Evolutionary conservation across 1,140 invertebrate genomes (phyloP).

Genomic region (Pectinophora gossypiella): DNA sequence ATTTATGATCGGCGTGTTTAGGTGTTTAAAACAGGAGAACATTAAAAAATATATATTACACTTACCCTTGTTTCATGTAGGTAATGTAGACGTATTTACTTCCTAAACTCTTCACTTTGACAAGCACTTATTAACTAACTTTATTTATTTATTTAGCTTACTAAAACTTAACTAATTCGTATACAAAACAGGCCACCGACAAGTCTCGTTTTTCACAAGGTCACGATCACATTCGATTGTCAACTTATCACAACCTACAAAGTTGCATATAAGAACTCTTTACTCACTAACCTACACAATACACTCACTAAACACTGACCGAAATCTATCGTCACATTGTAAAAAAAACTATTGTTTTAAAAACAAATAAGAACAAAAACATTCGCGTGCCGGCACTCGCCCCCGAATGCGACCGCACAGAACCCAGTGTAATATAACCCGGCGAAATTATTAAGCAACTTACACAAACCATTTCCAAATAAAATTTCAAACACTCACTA

Average conservation of each 20-base stretch:
- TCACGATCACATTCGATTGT: slow-evolving; percentile 4
- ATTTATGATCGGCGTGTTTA: too few species aligned
- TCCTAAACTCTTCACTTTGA: too few species aligned
- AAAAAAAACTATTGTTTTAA: slow-evolving; percentile 37
- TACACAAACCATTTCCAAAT: slow-evolving; percentile 36
- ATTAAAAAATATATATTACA: too few species aligned
- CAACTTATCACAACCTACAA: not conserved
- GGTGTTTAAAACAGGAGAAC: too few species aligned
- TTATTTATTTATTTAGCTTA: too few species aligned
- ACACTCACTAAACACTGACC: slow-evolving; percentile 20
- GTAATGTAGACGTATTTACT: too few species aligned
- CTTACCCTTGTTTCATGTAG: too few species aligned
- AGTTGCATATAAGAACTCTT: not conserved
- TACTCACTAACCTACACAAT: slow-evolving; percentile 6
- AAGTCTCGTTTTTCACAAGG: not conserved
- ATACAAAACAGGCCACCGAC: slow-evolving; percentile 34
- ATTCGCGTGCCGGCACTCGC: slow-evolving; percentile 66
- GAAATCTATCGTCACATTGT: slow-evolving; percentile 45
- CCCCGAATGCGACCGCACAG: slow-evolving; percentile 55
- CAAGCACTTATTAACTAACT: too few species aligned
- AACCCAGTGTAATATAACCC: not conserved
- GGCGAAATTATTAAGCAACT: slow-evolving; percentile 28
- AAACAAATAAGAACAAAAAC: slow-evolving; percentile 64
- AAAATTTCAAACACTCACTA: slow-evolving; percentile 5
- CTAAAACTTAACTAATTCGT: slow-evolving; percentile 18